These are phyloP conservation scores for Lethrus apterus DNA, from an alignment of 1,140 invertebrate species.

Conservation along the genomic window DNA sequence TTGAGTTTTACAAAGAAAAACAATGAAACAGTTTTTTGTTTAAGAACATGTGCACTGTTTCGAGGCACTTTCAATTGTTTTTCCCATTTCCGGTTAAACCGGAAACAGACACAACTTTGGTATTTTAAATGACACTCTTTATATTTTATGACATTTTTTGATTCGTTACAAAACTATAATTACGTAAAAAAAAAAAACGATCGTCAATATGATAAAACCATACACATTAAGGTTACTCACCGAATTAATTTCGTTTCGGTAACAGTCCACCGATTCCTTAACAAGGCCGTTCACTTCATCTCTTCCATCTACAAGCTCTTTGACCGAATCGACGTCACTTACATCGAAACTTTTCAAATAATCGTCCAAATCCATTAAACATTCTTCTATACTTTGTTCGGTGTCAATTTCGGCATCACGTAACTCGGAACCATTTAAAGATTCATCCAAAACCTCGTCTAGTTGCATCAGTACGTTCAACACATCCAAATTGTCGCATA, in stretches of 20 bases:
- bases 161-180: too few relatives aligned
- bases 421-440: constrained; percentile 16
- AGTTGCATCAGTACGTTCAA: constrained; percentile 27
- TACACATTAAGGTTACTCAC: too few relatives aligned
- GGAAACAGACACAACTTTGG: too few relatives aligned
- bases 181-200: too few relatives aligned
- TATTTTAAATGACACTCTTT: too few relatives aligned
- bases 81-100: too few relatives aligned
- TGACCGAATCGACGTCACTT: constrained; percentile 7
- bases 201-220: too few relatives aligned
- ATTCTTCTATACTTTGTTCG: constrained; percentile 31
- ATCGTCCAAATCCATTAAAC: constrained; percentile 37
- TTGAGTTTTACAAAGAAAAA: too few relatives aligned
- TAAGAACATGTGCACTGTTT: too few relatives aligned
- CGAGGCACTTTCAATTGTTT: too few relatives aligned
- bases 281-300: background rate
- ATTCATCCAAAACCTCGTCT: constrained; percentile 32
- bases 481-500: constrained; percentile 30
- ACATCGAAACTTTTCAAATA: constrained; percentile 31
- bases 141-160: too few relatives aligned
- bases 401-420: constrained; percentile 16
- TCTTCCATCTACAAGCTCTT: background rate
- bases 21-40: too few relatives aligned
- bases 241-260: background rate
- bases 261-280: background rate